Evolutionary conservation across 2,888 invertebrate genomes (phyloP).

Genomic region (Agriopis marginaria): DNA sequence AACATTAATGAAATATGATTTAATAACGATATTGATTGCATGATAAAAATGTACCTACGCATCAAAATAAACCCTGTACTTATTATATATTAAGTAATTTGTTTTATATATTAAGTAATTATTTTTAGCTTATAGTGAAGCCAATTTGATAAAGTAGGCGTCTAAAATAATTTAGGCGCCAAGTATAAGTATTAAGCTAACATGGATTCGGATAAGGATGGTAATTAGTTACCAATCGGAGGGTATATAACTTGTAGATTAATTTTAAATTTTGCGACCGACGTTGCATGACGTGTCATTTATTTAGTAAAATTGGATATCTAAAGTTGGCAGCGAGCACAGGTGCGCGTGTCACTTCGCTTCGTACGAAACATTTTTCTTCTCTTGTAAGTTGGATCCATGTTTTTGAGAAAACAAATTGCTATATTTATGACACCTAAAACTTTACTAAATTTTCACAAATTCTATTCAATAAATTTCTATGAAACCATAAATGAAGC

Average conservation of each 20-base stretch:
- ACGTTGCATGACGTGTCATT: constrained; percentile 13
- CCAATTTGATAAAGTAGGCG: too few relatives aligned
- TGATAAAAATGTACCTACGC: too few relatives aligned
- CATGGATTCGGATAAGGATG: neutral
- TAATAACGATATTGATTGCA: too few relatives aligned
- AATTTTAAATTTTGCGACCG: neutral
- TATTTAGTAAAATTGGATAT: constrained; percentile 52
- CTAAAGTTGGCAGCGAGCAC: constrained; percentile 66
- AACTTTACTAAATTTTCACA: constrained; percentile 50
- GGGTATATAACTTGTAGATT: neutral
- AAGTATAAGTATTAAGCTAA: too few relatives aligned
- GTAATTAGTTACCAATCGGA: neutral
- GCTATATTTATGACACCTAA: constrained; percentile 65
- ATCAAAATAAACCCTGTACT: too few relatives aligned
- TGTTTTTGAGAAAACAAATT: constrained; percentile 67
- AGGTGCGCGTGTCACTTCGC: constrained; percentile 73
- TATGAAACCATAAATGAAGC: neutral
- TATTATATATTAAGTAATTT: too few relatives aligned
- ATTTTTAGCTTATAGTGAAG: too few relatives aligned
- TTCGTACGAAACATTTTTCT: constrained; percentile 76
- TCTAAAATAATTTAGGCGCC: too few relatives aligned
- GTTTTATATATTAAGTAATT: too few relatives aligned
- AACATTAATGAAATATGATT: too few relatives aligned
- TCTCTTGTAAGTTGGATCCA: constrained; percentile 72
- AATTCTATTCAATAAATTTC: constrained; percentile 14